Evolutionary conservation across 2,888 invertebrate species (phyloP).

Genomic region (Drosophila greeni): DNA sequence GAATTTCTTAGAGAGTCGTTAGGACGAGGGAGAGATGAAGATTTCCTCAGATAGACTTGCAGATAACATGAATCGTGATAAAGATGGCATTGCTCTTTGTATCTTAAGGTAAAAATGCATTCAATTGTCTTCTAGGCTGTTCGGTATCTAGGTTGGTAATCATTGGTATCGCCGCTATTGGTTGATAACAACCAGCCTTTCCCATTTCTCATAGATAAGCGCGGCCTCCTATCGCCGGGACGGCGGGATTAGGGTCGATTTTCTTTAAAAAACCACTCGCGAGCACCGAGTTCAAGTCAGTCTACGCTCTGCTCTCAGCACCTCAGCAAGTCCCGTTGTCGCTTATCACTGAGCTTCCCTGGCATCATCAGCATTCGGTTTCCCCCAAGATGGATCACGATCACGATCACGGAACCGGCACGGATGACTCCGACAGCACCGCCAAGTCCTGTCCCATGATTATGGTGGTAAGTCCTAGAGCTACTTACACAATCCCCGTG

Average conservation of each 20-base stretch:
- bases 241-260: conserved; percentile 58
- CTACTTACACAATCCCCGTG: neutral
- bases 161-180: conserved; percentile 42
- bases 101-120: conserved; percentile 2
- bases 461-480: conserved; percentile 74
- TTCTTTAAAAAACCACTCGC: conserved; percentile 64
- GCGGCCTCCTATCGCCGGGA: conserved; percentile 30
- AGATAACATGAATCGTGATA: neutral
- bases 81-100: neutral
- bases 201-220: conserved; percentile 64
- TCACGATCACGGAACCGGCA: conserved; percentile 56
- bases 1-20: neutral
- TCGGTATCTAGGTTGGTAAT: conserved; percentile 28
- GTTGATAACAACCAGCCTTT: conserved; percentile 57
- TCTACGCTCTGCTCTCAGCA: conserved; percentile 54
- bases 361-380: conserved; percentile 10
- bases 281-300: conserved; percentile 48
- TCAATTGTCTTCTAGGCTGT: conserved; percentile 5
- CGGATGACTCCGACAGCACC: conserved; percentile 16
- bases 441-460: conserved; percentile 75
- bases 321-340: conserved; percentile 55
- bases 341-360: conserved; percentile 32
- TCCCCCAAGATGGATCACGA: conserved; percentile 61
- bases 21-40: neutral
- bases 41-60: neutral